Conservation (phyloP, 2,797 vertebrate species). For the Hipposideros larvatus region DNA sequence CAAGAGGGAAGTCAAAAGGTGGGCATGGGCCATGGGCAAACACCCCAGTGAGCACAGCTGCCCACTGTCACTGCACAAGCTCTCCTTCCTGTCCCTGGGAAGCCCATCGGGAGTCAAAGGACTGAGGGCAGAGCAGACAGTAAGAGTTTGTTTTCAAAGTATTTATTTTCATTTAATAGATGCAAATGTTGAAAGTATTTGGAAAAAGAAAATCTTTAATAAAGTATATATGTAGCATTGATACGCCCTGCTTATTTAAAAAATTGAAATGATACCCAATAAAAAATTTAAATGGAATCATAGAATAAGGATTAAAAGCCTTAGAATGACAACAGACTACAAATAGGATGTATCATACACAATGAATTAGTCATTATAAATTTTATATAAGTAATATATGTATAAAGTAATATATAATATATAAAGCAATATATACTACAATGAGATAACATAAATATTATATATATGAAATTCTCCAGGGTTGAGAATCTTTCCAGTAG, state of each 20-base stretch:
- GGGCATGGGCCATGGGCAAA: accelerated
- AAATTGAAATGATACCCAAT: background rate
- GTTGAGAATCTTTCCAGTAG: background rate
- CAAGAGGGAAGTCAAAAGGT: background rate
- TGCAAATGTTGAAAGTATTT: background rate
- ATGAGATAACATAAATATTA: background rate
- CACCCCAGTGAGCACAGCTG: background rate
- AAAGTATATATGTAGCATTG: background rate
- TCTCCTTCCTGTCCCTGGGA: background rate
- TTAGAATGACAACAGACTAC: background rate
- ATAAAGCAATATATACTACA: background rate
- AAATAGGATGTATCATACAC: background rate
- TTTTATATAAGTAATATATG: background rate
- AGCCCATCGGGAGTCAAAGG: background rate
- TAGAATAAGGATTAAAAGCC: background rate
- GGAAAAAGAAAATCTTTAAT: background rate
- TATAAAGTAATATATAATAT: background rate
- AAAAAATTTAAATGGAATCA: background rate
- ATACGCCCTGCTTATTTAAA: background rate
- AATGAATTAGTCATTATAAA: background rate
- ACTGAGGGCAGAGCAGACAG: background rate
- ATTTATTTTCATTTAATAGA: background rate
- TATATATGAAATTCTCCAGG: background rate
- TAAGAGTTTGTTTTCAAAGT: background rate
- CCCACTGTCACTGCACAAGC: accelerated